Base-by-base conservation (phyloP, 2,888 invertebrate species). In the Hyppa rectilinea region DNA sequence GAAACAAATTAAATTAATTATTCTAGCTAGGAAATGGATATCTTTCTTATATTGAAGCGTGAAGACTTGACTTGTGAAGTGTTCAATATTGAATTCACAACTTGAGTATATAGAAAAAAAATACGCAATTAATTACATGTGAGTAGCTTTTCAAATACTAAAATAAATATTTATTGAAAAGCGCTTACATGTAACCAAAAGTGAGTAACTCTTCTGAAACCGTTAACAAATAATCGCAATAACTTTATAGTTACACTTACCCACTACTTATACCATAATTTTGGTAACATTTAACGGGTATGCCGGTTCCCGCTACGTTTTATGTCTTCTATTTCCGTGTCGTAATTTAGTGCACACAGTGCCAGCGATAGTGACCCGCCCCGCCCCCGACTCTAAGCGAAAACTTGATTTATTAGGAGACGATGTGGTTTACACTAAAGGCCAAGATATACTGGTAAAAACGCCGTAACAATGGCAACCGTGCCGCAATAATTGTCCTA, bases 401-500 rank as follows among this genome's bases (percentile, higher is more conserved):
- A 49, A 73, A 69, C 66, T 36, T 63, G 61, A 67, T 70, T 75
- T 62, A 65, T 65, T 50, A 47, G 29, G 52, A 29, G 69, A 14
- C 36, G n/a, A 56, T 45, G 55, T 49, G 17, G 26, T 53, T n/a
- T 23, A 40, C 23, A 7, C 17, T 1, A 55, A 40, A 78, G 75
- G 43, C 73, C 78, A 75, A 62, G 40, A 45, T 73, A 78, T 17
- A 50, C 58, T 83, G 71, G 81, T 47, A 23, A 31, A 43, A 29
- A 58, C 36, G 70, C 53, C 36, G 61, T 74, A 71, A 85, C 80
- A 85, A 85, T 78, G 71, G 83, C 60, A 68, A 69, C 71, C 76
- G 74, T 82, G 77, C 60, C 61, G 58, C 75, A 83, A 77, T 81
- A 83, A 77, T 81, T 76, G 78, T 76, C 73, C 68, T 75, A 73